phyloP scores from a whole-genome alignment of 2,888 invertebrate species.

The Salpingus planirostris region DNA sequence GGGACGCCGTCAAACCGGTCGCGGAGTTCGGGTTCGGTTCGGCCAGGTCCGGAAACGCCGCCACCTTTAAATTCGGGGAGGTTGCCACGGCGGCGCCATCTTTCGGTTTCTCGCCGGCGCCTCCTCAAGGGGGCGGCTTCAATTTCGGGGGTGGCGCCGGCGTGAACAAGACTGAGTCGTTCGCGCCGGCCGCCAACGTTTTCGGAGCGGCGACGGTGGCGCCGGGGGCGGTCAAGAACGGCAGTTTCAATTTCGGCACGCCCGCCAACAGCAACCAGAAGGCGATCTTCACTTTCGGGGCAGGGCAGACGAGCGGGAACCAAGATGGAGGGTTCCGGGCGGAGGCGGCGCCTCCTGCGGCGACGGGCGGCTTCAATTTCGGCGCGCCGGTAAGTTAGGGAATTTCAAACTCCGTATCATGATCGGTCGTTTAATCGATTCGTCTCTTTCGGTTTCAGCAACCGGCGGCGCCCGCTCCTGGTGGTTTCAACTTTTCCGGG shows the following conservation, averaged over 20 bases:
- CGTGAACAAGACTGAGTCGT: constrained; percentile 5
- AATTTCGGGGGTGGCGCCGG: constrained; percentile 19
- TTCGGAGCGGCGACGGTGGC: constrained; percentile 12
- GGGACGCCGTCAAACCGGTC: too few relatives aligned
- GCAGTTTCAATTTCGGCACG: constrained; percentile 32
- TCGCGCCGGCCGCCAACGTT: constrained; percentile 4
- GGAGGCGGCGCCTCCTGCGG: not conserved
- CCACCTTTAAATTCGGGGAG: constrained; percentile 31
- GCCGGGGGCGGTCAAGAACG: constrained; percentile 22
- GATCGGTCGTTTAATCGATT: too few relatives aligned
- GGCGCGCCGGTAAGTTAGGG: constrained; percentile 25
- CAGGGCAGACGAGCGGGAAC: constrained; percentile 8
- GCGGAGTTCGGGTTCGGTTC: constrained; percentile 21
- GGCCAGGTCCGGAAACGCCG: too few relatives aligned
- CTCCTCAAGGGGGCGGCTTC: constrained; percentile 14
- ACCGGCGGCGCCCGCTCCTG: constrained; percentile 20
- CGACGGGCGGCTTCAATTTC: constrained; percentile 20
- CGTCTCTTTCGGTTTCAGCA: too few relatives aligned
- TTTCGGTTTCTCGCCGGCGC: too few relatives aligned
- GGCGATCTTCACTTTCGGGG: constrained; percentile 31
- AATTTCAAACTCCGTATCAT: too few relatives aligned
- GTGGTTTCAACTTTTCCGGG: constrained; percentile 34
- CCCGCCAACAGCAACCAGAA: constrained; percentile 20
- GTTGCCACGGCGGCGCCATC: too few relatives aligned
- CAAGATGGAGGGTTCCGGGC: constrained; percentile 2